Conservation (phyloP, 2,797 vertebrate genomes). For the Serranus cabrilla region DNA sequence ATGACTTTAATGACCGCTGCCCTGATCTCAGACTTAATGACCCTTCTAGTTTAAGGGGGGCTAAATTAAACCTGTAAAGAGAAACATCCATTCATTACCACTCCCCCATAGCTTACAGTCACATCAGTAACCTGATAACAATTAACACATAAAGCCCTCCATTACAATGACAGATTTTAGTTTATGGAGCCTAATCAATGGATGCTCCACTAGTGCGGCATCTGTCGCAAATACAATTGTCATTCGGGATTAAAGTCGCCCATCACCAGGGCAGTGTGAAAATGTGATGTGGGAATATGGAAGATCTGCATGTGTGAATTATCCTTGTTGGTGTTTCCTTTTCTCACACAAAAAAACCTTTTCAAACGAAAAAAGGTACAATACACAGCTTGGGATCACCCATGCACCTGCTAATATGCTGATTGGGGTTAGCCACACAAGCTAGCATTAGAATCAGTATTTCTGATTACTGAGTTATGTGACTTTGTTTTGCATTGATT, state of each 20-base stretch:
- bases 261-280: too few species aligned
- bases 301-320: too few species aligned
- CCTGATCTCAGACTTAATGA: conserved; percentile 84
- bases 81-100: conserved; percentile 79
- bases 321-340: too few species aligned
- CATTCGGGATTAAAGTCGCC: conserved; percentile 22
- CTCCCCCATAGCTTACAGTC: conserved; percentile 71
- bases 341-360: too few species aligned
- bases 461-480: not conserved
- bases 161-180: conserved; percentile 67
- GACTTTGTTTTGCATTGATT: not conserved
- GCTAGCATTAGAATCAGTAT: too few species aligned
- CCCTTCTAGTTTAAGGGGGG: conserved; percentile 78
- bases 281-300: too few species aligned
- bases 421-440: too few species aligned
- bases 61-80: conserved; percentile 86
- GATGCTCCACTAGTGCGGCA: conserved; percentile 44
- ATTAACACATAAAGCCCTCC: conserved; percentile 73
- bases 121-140: conserved; percentile 75
- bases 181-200: conserved; percentile 66
- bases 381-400: too few species aligned
- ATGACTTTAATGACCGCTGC: conserved; percentile 82
- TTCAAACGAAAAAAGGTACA: too few species aligned
- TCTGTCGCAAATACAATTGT: conserved; percentile 52
- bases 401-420: too few species aligned